Conservation (phyloP, 2,797 vertebrate genomes). For the Calcarius lapponicus region DNA sequence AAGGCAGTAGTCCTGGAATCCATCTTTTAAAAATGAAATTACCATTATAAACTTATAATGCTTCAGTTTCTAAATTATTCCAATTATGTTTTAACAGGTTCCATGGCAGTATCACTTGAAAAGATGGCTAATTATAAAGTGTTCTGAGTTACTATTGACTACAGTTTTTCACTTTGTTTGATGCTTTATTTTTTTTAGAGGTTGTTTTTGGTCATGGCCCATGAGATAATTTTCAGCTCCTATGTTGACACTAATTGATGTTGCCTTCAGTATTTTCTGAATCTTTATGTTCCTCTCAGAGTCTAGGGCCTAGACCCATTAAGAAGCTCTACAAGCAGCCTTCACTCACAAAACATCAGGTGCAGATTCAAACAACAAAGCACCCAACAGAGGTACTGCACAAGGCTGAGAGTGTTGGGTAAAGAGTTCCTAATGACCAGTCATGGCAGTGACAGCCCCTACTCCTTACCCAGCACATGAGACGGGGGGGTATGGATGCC, state of each 20-base stretch:
- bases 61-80: not conserved
- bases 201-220: not conserved
- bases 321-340: not conserved
- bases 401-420: not conserved
- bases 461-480: fast-evolving
- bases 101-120: not conserved
- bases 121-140: not conserved
- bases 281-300: not conserved
- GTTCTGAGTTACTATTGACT: not conserved
- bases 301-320: not conserved
- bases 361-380: not conserved
- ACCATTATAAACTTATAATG: not conserved
- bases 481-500: not conserved
- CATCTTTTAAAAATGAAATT: not conserved
- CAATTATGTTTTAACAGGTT: not conserved
- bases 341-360: not conserved
- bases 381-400: not conserved
- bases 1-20: not conserved
- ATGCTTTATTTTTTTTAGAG: not conserved
- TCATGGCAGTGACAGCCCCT: not conserved
- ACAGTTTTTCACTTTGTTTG: not conserved
- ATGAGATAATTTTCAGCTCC: not conserved
- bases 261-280: not conserved
- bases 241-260: not conserved
- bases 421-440: not conserved